Evolutionary conservation across 1,140 invertebrate species (phyloP), one percentile per base, ranked within the genome.

Genomic region (Lepidurus arcticus): DNA sequence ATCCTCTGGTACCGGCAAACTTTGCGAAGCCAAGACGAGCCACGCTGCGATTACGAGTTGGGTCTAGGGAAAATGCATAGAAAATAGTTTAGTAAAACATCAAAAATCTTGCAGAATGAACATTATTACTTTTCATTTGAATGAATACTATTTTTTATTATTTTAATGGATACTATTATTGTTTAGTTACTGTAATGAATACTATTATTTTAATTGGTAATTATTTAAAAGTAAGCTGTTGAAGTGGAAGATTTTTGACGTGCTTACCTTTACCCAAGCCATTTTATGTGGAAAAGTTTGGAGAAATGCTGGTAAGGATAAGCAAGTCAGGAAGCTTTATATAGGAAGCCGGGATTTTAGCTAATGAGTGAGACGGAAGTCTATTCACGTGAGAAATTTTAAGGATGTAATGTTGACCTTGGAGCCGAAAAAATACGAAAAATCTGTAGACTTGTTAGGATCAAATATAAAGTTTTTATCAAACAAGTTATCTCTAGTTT

Each of bases 261-360:
- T 65, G 0, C 53, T 65, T 65, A 65, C 53, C 53, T 65, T 13
- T 65, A 65, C 1, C 53, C 53, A 65, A 13, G n/a, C 53, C 53
- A 65, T 65, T 1, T 65, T 21, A 21, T 65, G 53, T 21, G 13
- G 53, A 65, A 65, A 65, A 13, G 16, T 65, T 65, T 65, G 6
- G 53, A 16, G 21, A 4, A n/a, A 21, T 65, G 53, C 53, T 13
- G 13, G 16, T 4, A n/a, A 65, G n/a, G 53, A 65, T 9, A 7
- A 21, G 53, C 16, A 65, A 65, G 53, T 65, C 53, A 65, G 53
- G 16, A 16, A 65, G 53, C 53, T 65, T 65, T 65, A 65, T 65
- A 65, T 65, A 65, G 16, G 53, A 21, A 65, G 21, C 16, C 16
- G 21, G 21, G 53, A 65, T 65, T 65, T 16, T 65, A 21, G 3